phyloP scores from a whole-genome alignment of 2,113 vertebrate species.

The Pipa parva region DNA sequence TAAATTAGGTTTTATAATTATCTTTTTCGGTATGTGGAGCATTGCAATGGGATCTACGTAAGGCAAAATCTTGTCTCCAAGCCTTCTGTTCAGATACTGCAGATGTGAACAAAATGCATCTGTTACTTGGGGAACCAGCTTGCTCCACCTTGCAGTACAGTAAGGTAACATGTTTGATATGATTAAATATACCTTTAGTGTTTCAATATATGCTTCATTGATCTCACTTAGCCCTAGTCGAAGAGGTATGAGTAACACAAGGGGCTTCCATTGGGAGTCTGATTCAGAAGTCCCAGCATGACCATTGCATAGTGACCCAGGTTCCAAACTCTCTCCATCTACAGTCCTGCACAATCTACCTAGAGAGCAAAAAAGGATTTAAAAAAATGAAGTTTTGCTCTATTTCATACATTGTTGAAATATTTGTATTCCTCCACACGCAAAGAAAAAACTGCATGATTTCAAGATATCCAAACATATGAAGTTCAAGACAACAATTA shows the following conservation, averaged over 20 bases:
- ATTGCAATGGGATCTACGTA: too few species aligned
- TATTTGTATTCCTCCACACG: background rate
- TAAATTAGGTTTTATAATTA: too few species aligned
- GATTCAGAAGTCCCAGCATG: slow-evolving; percentile 4
- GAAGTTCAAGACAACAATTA: too few species aligned
- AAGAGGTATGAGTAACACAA: slow-evolving; percentile 93
- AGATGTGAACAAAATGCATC: slow-evolving; percentile 48
- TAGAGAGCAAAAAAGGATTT: slow-evolving; percentile 49
- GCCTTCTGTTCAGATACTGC: slow-evolving; percentile 18
- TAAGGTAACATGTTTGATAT: too few species aligned
- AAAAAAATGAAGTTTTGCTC: too few species aligned
- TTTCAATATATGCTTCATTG: slow-evolving; percentile 94
- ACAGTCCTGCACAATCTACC: slow-evolving; percentile 75
- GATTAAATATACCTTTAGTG: slow-evolving; percentile 83
- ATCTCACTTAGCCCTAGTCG: slow-evolving; percentile 93
- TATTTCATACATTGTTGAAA: too few species aligned
- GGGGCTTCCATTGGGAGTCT: slow-evolving; percentile 74
- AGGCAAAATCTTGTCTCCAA: too few species aligned
- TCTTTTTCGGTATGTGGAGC: too few species aligned
- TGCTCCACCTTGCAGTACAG: too few species aligned
- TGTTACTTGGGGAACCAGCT: too few species aligned
- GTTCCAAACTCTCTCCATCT: slow-evolving; percentile 45
- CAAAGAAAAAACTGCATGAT: too few species aligned
- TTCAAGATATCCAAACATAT: too few species aligned
- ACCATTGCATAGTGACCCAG: slow-evolving; percentile 67